Base-by-base conservation (phyloP, 2,797 vertebrate species). In the Protosalanx chinensis region DNA sequence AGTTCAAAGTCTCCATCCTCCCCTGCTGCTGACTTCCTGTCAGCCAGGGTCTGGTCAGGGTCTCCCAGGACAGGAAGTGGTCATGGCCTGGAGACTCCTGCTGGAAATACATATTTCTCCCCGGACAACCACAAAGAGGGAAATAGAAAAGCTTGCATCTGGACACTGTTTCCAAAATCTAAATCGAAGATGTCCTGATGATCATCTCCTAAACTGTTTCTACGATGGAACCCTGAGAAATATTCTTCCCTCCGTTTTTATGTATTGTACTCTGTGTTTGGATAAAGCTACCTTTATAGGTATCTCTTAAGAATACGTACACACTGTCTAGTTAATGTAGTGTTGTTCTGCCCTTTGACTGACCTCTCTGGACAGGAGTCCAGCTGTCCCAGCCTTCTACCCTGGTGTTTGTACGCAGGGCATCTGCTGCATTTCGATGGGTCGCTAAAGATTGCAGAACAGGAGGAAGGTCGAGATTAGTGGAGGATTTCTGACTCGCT, bases 401-500 rank as follows among this genome's bases (percentile, higher is more conserved):
- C 35, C 33, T 64, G 10, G 63, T 8, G 18, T 35, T 37, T 64
- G 33, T 20, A 64, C n/a, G n/a, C 12, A 37, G 10, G n/a, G 63
- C 35, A 23, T 64, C 51, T 56, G 51, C 51, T 56, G 51, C 51
- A 16, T 18, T 16, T 16, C 18, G 1, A 61, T 29, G 59, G 5
- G 20, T n/a, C 4, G 87, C 85, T 84, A 15, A 71, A 67, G 27
- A 67, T 76, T 71, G 72, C 84, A 90, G 79, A 75, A 67, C 85
- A 81, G 82, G 87, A 87, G 89, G 10, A 67, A 68, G 79, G 84
- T 81, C 65, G 76, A 89, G 89, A 89, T 89, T 3, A 6, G 27
- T 53, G 10, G 18, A 27, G 86, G 85, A 87, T 88, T 84, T 63
- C 61, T 88, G 80, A 76, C 88, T 89, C 87, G 86, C 89, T 92